phyloP scores from a whole-genome alignment of 1,140 invertebrate species.

The Drosophila baimaii region DNA sequence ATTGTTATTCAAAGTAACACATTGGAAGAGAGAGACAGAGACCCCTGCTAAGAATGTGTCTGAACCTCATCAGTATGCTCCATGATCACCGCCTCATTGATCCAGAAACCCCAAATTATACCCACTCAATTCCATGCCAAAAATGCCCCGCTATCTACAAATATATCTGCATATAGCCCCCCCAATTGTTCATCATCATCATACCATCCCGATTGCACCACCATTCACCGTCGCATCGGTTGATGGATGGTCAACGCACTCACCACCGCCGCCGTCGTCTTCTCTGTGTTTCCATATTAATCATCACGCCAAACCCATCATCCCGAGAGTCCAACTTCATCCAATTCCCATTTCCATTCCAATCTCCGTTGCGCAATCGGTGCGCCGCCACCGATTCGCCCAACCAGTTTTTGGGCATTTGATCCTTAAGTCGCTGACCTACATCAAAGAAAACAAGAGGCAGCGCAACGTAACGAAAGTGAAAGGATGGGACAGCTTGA shows the following conservation, averaged over 20 bases:
- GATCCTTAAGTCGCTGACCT: slow-evolving; percentile 59
- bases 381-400: slow-evolving; percentile 15
- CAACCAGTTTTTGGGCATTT: slow-evolving; percentile 44
- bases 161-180: slow-evolving; percentile 1
- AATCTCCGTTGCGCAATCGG: slow-evolving; percentile 38
- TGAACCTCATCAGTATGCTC: background rate
- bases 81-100: background rate
- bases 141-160: background rate
- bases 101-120: slow-evolving; percentile 1
- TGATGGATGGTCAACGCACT: slow-evolving; percentile 42
- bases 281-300: slow-evolving; percentile 13
- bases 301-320: slow-evolving; percentile 15
- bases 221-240: slow-evolving; percentile 19
- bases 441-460: slow-evolving; percentile 37
- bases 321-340: slow-evolving; percentile 18
- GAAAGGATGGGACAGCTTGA: slow-evolving; percentile 55
- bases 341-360: slow-evolving; percentile 26
- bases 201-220: slow-evolving; percentile 2
- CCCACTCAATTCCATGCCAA: background rate
- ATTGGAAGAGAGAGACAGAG: too few species aligned
- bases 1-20: background rate
- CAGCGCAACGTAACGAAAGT: slow-evolving; percentile 39
- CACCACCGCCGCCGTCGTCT: background rate
- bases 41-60: background rate
- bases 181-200: background rate